Conservation (phyloP, 2,888 invertebrate species). For the Hydropsyche betteni region DNA sequence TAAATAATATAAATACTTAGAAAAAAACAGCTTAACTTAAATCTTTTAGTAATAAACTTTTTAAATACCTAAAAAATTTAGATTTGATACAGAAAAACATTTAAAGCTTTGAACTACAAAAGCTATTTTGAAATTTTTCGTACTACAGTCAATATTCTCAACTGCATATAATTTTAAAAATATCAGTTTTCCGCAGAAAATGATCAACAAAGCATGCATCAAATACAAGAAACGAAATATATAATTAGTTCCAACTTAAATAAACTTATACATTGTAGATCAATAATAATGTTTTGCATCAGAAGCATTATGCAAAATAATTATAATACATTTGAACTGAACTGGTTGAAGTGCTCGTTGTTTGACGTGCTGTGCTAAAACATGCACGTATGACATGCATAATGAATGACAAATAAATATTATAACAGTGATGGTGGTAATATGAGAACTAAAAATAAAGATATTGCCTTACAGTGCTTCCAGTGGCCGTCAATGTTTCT, state of each 20-base stretch:
- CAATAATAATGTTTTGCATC: constrained; percentile 25
- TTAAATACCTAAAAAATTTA: constrained; percentile 1
- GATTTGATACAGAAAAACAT: constrained; percentile 19
- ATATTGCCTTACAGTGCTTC: constrained; percentile 63
- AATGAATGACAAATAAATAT: constrained; percentile 52
- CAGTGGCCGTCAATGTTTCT: constrained; percentile 59
- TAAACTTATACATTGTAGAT: not conserved
- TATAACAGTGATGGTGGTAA: constrained; percentile 43
- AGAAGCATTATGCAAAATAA: constrained; percentile 46
- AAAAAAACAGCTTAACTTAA: constrained; percentile 27
- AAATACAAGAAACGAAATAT: constrained; percentile 33
- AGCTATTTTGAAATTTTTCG: constrained; percentile 17
- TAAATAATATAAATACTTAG: constrained; percentile 40
- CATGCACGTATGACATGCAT: constrained; percentile 56
- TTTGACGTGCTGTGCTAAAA: constrained; percentile 55
- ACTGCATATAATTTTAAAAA: not conserved
- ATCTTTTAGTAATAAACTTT: not conserved
- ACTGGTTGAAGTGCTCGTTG: constrained; percentile 53
- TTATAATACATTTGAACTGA: constrained; percentile 44
- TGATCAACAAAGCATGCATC: constrained; percentile 36
- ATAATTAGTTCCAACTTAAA: not conserved
- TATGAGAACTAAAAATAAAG: constrained; percentile 47
- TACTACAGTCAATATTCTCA: constrained; percentile 3
- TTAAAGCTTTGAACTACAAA: constrained; percentile 31
- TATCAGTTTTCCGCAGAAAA: constrained; percentile 1